Conservation (phyloP, 2,888 invertebrate genomes). For the Eupithecia vulgata region DNA sequence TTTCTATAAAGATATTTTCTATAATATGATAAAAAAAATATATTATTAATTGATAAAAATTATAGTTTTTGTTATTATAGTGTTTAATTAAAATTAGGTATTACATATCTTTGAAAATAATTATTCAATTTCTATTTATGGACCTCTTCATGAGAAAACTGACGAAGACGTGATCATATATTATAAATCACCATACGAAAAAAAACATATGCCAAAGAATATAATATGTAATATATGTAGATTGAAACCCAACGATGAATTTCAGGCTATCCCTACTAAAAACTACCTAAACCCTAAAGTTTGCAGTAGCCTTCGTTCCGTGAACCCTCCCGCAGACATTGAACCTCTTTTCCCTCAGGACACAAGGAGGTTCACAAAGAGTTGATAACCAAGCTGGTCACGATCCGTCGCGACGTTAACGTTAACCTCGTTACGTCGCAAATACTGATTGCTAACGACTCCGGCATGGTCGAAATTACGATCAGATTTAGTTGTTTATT, state of each 20-base stretch:
- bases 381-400: constrained; percentile 18
- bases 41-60: too few relatives aligned
- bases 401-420: constrained; percentile 14
- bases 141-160: too few relatives aligned
- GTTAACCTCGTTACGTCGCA: constrained; percentile 10
- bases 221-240: too few relatives aligned
- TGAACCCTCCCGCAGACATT: neutral
- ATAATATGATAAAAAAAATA: too few relatives aligned
- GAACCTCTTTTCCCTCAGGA: neutral
- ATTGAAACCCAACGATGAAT: neutral
- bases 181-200: too few relatives aligned
- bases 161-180: too few relatives aligned
- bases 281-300: neutral
- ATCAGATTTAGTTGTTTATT: constrained; percentile 20
- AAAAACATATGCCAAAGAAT: neutral
- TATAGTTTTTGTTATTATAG: too few relatives aligned
- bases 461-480: constrained; percentile 16
- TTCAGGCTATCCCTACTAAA: neutral
- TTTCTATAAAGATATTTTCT: neutral
- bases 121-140: too few relatives aligned
- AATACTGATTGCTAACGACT: constrained; percentile 16
- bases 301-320: neutral
- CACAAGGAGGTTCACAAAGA: neutral
- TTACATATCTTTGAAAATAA: too few relatives aligned
- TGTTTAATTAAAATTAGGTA: too few relatives aligned